These are phyloP conservation scores for Hylomyscus alleni DNA, from an alignment of 2,797 vertebrate genomes.

Conservation along the genomic window DNA sequence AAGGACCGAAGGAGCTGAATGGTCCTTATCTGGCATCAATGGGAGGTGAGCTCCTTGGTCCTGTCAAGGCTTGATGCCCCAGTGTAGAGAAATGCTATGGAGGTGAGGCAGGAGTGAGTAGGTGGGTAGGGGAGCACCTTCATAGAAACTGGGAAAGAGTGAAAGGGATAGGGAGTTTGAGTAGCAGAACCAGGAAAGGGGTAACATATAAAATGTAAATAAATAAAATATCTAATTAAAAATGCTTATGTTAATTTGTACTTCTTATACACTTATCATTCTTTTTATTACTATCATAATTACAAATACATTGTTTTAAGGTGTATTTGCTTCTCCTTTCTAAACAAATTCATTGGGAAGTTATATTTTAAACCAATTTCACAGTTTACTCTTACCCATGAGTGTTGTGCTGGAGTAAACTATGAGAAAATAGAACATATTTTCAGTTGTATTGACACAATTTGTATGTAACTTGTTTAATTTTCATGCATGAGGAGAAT, in stretches of 20 bases:
- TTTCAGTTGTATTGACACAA: neutral
- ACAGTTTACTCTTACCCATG: neutral
- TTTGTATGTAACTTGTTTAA: neutral
- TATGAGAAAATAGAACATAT: neutral
- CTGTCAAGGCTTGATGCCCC: too few relatives aligned
- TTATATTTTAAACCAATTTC: neutral
- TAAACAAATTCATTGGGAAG: neutral
- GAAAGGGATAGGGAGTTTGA: too few relatives aligned
- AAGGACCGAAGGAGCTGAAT: too few relatives aligned
- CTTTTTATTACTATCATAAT: neutral
- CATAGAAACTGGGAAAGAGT: too few relatives aligned
- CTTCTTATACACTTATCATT: constrained; percentile 5
- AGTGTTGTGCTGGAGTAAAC: neutral
- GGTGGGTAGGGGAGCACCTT: too few relatives aligned
- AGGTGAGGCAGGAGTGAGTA: too few relatives aligned
- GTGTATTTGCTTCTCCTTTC: neutral
- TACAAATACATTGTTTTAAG: neutral
- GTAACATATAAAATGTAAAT: too few relatives aligned
- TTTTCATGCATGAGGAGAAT: neutral
- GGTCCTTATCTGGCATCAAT: too few relatives aligned
- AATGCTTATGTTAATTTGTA: neutral
- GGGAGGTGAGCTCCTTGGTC: too few relatives aligned
- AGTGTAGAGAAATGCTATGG: too few relatives aligned
- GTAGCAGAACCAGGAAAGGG: too few relatives aligned
- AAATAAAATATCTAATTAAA: too few relatives aligned